phyloP scores from a whole-genome alignment of 2,113 vertebrate genomes.

The Thunnus thynnus region DNA sequence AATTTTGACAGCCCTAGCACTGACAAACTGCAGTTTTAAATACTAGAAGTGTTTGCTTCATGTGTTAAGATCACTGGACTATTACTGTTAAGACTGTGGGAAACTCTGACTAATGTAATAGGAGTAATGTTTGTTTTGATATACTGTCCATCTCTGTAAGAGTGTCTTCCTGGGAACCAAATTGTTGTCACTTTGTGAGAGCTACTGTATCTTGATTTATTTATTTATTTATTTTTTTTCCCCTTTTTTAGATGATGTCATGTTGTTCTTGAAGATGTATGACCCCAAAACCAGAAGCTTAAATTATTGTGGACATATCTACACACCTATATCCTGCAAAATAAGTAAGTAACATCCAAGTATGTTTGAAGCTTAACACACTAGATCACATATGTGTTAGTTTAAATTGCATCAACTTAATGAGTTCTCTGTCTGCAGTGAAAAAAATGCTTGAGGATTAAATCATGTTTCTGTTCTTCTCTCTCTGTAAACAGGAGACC shows the following conservation, averaged over 20 bases:
- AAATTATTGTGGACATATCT: constrained; percentile 99
- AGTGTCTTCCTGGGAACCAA: neutral
- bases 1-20: too few relatives aligned
- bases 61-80: neutral
- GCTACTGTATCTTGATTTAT: neutral
- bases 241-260: constrained; percentile 92
- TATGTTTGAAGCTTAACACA: neutral
- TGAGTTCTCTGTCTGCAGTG: neutral
- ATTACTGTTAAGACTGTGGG: neutral
- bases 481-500: constrained; percentile 89
- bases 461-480: constrained; percentile 12
- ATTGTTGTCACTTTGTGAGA: neutral
- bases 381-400: too few relatives aligned
- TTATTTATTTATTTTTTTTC: neutral
- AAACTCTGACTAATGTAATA: neutral
- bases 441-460: neutral
- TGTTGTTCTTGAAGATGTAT: constrained; percentile 99
- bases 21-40: neutral
- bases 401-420: neutral
- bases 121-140: too few relatives aligned
- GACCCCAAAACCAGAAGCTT: constrained; percentile 99
- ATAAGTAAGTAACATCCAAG: constrained; percentile 90
- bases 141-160: neutral
- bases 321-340: constrained; percentile 99
- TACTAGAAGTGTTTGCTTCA: constrained; percentile 22